phyloP scores from a whole-genome alignment of 2,113 vertebrate species.

The Herpetotheres cachinnans region DNA sequence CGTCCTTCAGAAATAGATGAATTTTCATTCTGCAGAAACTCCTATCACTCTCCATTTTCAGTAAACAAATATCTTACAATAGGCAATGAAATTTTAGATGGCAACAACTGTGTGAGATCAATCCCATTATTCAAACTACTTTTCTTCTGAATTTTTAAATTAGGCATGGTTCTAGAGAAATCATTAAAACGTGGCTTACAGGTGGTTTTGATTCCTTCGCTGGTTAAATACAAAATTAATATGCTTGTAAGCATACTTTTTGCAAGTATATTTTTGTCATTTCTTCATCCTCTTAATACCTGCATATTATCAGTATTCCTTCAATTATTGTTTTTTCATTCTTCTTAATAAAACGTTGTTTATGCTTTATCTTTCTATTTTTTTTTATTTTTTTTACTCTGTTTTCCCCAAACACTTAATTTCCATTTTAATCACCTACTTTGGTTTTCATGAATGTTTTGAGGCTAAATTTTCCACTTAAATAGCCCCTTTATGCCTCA shows the following conservation, averaged over 20 bases:
- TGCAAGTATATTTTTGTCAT: neutral
- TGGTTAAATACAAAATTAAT: neutral
- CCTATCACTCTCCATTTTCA: neutral
- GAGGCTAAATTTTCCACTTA: neutral
- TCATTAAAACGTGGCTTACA: neutral
- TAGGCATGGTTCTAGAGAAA: neutral
- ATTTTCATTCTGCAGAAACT: neutral
- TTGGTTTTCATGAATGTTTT: neutral
- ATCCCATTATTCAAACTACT: accelerated
- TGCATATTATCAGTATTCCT: neutral
- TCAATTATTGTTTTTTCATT: neutral
- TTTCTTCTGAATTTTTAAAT: neutral
- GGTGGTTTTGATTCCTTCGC: neutral
- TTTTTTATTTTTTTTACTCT: neutral
- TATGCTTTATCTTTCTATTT: neutral
- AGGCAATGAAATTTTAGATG: neutral
- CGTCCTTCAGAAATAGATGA: neutral
- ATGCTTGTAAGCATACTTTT: neutral
- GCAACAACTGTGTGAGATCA: neutral
- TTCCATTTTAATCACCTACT: neutral
- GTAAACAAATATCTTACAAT: neutral
- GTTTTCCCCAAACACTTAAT: neutral
- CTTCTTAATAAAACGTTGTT: neutral
- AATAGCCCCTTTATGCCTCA: neutral
- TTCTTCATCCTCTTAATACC: neutral